Percentiles rank a stretch among this genome's conserved stretches.
These are phyloP conservation scores for Nudaria mundana DNA, from an alignment of 2,888 invertebrate genomes.

Conservation along the genomic window DNA sequence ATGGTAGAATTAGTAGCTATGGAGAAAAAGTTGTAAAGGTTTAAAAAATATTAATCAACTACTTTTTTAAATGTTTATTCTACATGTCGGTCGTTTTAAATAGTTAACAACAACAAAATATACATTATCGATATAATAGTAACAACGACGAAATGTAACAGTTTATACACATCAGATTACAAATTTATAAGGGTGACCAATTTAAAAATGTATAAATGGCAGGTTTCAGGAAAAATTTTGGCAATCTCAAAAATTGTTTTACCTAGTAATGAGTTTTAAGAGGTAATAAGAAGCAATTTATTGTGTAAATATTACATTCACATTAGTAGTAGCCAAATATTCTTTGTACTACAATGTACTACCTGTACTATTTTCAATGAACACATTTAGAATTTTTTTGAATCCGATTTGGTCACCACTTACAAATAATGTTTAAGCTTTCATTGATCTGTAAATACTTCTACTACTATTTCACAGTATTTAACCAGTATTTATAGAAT, in stretches of 20 bases:
- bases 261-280: not conserved
- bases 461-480: slow-evolving; percentile 14
- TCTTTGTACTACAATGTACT: slow-evolving; percentile 23
- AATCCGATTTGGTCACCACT: slow-evolving; percentile 42
- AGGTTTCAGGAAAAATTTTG: not conserved
- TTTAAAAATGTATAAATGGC: slow-evolving; percentile 11
- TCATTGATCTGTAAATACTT: slow-evolving; percentile 47
- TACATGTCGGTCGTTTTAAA: slow-evolving; percentile 71
- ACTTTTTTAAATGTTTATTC: slow-evolving; percentile 67
- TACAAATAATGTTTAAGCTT: slow-evolving; percentile 43
- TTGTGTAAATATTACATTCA: too few relatives aligned
- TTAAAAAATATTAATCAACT: slow-evolving; percentile 15
- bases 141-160: slow-evolving; percentile 67
- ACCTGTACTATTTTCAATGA: slow-evolving; percentile 22
- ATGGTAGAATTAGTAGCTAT: too few relatives aligned
- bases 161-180: slow-evolving; percentile 51
- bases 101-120: slow-evolving; percentile 78
- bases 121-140: slow-evolving; percentile 69
- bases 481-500: too few relatives aligned
- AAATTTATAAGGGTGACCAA: slow-evolving; percentile 59
- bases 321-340: too few relatives aligned
- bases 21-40: not conserved
- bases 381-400: slow-evolving; percentile 19
- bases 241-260: not conserved
- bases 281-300: not conserved